Evolutionary conservation across 2,888 invertebrate species (phyloP).

Genomic region (Gymnocheta viridis): DNA sequence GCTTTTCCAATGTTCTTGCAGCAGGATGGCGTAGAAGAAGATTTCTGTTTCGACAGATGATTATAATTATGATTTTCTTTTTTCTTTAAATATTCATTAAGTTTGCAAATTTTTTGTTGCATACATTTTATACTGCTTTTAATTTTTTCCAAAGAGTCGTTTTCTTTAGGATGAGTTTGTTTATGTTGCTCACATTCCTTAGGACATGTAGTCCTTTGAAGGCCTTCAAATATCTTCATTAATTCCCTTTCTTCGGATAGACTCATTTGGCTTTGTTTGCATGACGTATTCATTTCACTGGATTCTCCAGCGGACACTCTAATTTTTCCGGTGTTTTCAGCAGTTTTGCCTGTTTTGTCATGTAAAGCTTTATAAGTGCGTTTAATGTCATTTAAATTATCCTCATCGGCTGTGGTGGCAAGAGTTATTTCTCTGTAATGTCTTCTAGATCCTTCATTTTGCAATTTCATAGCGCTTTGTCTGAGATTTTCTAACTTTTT

Average conservation of each 20-base stretch:
- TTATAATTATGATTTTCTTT: constrained; percentile 19
- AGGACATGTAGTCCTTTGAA: constrained; percentile 27
- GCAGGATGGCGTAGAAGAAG: background rate
- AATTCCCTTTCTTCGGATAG: constrained; percentile 52
- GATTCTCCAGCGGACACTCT: constrained; percentile 62
- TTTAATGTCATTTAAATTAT: constrained; percentile 74
- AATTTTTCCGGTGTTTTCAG: background rate
- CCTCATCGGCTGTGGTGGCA: constrained; percentile 79
- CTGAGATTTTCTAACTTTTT: constrained; percentile 78
- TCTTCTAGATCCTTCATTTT: constrained; percentile 77
- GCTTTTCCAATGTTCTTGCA: constrained; percentile 75
- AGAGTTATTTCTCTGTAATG: constrained; percentile 77
- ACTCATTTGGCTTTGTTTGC: constrained; percentile 24
- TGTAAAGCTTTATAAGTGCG: constrained; percentile 55
- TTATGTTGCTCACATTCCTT: constrained; percentile 14
- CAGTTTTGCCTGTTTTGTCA: background rate
- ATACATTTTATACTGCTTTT: constrained; percentile 75
- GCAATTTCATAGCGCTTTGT: constrained; percentile 76
- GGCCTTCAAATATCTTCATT: constrained; percentile 37
- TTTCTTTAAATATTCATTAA: constrained; percentile 73
- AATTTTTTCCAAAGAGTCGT: constrained; percentile 72
- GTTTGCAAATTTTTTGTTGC: constrained; percentile 75
- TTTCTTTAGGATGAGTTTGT: constrained; percentile 4
- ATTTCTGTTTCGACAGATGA: constrained; percentile 62
- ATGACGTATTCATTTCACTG: constrained; percentile 59